Conservation (phyloP, 2,113 vertebrate genomes). For the Urocitellus parryii region DNA sequence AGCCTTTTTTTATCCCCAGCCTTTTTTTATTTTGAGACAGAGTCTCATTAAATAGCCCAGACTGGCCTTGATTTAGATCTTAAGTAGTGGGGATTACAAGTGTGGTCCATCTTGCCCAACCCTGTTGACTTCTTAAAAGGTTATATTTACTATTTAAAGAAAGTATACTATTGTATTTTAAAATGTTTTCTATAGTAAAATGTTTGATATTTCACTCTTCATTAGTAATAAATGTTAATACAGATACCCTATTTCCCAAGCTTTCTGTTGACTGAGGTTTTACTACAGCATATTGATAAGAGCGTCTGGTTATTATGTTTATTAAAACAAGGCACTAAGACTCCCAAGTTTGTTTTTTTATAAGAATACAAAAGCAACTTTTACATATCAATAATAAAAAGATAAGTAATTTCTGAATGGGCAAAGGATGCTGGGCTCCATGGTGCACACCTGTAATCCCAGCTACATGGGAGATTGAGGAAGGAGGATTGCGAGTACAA, state of each 20-base stretch:
- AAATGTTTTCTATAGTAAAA: not conserved
- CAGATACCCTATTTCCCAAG: not conserved
- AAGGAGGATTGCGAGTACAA: too few relatives aligned
- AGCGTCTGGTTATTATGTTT: not conserved
- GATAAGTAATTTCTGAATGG: not conserved
- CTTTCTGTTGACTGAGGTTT: constrained; percentile 41
- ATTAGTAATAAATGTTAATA: constrained; percentile 30
- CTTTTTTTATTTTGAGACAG: too few relatives aligned
- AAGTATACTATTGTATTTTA: not conserved
- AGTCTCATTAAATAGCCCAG: too few relatives aligned
- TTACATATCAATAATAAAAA: not conserved
- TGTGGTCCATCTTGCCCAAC: too few relatives aligned
- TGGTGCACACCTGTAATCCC: too few relatives aligned
- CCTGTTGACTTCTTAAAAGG: constrained; percentile 35
- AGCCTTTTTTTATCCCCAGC: too few relatives aligned
- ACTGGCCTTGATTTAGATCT: too few relatives aligned
- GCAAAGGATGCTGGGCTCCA: not conserved
- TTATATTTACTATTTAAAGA: not conserved
- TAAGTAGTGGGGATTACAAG: too few relatives aligned
- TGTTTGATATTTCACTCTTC: constrained; percentile 23
- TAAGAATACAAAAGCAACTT: not conserved
- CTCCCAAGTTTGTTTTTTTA: constrained; percentile 16
- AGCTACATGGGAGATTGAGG: too few relatives aligned
- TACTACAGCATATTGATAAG: not conserved
- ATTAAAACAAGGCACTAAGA: not conserved